Conservation (phyloP, 1,140 invertebrate species). For the Colletes latitarsis region DNA sequence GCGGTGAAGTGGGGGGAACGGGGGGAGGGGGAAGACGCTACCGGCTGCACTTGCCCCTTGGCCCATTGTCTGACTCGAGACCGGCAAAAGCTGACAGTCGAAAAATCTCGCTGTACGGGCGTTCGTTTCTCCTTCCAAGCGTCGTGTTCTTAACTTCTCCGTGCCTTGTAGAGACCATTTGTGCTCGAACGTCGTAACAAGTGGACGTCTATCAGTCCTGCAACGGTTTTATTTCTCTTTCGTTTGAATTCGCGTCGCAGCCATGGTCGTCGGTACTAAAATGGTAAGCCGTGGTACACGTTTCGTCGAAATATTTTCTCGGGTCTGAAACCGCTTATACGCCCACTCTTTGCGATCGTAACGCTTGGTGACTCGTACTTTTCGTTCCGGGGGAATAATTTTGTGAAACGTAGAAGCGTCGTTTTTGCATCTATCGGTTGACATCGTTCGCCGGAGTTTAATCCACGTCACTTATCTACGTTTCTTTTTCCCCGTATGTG, state of each 20-base stretch:
- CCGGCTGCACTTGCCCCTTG: constrained; percentile 75
- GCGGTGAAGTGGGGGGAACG: constrained; percentile 26
- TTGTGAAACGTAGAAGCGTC: neutral
- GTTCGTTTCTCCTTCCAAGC: neutral
- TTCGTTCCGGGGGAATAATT: neutral
- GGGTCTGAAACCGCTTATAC: no score
- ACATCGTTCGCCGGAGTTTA: constrained; percentile 4
- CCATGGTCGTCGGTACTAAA: constrained; percentile 73
- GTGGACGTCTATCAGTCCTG: neutral
- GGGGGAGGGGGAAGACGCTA: constrained; percentile 48
- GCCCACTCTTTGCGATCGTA: neutral
- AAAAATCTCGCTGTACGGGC: neutral
- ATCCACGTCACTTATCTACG: neutral
- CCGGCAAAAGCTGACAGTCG: constrained; percentile 52
- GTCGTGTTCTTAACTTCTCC: neutral
- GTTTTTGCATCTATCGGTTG: constrained; percentile 31
- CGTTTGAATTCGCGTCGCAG: constrained; percentile 35
- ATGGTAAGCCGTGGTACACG: constrained; percentile 67
- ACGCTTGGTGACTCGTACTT: neutral
- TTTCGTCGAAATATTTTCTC: neutral
- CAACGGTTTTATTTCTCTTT: constrained; percentile 12
- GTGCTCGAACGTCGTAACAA: neutral
- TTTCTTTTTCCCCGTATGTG: constrained; percentile 53
- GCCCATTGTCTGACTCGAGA: constrained; percentile 72
- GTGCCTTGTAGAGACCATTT: constrained; percentile 15